These are phyloP conservation scores for Hyposoter didymator DNA, from an alignment of 2,888 invertebrate species.

Conservation along the genomic window DNA sequence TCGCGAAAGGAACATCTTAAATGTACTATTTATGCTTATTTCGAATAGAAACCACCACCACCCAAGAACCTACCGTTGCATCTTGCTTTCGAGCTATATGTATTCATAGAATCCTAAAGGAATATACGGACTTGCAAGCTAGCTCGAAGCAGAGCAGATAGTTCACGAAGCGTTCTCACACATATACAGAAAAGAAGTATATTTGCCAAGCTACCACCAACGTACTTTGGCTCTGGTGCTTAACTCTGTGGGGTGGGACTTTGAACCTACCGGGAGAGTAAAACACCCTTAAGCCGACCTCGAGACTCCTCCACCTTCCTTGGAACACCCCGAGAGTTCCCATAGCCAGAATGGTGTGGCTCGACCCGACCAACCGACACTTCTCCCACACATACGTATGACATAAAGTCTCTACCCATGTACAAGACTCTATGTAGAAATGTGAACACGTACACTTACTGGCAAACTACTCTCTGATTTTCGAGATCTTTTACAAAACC, in stretches of 20 bases:
- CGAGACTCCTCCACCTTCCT: constrained; percentile 43
- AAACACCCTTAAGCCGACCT: constrained; percentile 79
- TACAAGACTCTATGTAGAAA: neutral
- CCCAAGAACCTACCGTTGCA: constrained; percentile 6
- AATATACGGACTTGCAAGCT: constrained; percentile 18
- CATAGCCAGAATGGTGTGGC: constrained; percentile 45
- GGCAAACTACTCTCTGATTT: constrained; percentile 38
- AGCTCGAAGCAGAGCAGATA: constrained; percentile 3
- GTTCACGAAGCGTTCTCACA: constrained; percentile 29
- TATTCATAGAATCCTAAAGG: constrained; percentile 1
- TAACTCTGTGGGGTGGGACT: constrained; percentile 65
- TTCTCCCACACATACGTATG: constrained; percentile 31
- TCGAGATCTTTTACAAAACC: constrained; percentile 47
- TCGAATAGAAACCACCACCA: constrained; percentile 20
- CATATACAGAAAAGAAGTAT: constrained; percentile 16
- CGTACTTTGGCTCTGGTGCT: constrained; percentile 2
- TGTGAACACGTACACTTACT: constrained; percentile 13
- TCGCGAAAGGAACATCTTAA: neutral
- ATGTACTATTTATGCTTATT: neutral
- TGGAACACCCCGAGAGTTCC: constrained; percentile 50
- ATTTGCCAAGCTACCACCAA: constrained; percentile 14
- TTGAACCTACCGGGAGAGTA: constrained; percentile 75
- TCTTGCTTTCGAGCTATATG: neutral
- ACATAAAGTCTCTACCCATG: neutral
- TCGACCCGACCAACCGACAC: constrained; percentile 54